Evolutionary conservation across 2,797 vertebrate species (phyloP), one percentile per base, ranked within the genome.

Genomic region (Chloroceryle amazona): DNA sequence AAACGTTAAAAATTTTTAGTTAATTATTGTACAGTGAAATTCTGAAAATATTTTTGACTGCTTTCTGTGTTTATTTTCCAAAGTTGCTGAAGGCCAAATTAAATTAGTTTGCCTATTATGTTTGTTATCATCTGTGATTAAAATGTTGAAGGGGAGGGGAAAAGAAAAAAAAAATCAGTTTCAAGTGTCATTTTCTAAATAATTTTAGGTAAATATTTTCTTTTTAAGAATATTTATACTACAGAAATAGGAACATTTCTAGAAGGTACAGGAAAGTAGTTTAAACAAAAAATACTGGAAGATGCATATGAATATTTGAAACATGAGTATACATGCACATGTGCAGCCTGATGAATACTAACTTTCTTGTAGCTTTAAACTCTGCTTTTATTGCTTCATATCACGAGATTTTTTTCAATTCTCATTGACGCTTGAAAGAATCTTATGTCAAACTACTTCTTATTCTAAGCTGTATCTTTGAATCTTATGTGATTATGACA

Each of bases 211-310:
- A 90, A 92, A 81, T 87, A 68, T 67, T 93, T 95, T 89, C 90
- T 95, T 94, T 92, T 71, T 78, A 83, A 58, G 18, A 88, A 65
- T 96, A 92, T 94, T 93, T 97, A 71, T 94, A 89, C 67, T 92
- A 37, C 58, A 89, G 29, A 78, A 90, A 75, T 81, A 89, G 84
- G 44, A 81, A 62, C 25, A 54, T 87, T 92, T 94, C 57, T 95
- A 80, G 86, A 68, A 58, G n/a, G 49, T 92, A 89, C 65, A 68
- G 65, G 37, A 61, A 96, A 84, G 20, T 89, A 3, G 7, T 68
- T 93, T 81, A 86, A 93, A 62, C 19, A 91, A 85, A 79, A 84
- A 88, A 13, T 37, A 42, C 26, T 0, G 6, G 42, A 88, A 85
- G 14, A 49, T 78, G 33, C 54, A 58, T 78, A 49, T 39, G 19